Conservation (phyloP, 2,888 invertebrate species). For the Macrosoma leucophasiata region DNA sequence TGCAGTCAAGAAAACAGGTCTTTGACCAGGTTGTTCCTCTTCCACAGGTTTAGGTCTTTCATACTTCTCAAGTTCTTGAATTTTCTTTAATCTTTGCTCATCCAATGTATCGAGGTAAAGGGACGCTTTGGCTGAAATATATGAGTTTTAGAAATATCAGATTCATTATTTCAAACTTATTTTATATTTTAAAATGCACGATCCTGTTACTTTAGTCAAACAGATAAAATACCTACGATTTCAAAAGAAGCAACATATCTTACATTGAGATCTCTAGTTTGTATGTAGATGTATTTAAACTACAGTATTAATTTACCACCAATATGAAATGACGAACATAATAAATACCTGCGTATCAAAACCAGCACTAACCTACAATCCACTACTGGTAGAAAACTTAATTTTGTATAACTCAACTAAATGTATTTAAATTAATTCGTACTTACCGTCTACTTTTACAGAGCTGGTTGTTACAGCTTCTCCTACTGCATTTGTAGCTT, state of each 20-base stretch:
- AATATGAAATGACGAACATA: too few relatives aligned
- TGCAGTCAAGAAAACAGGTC: conserved; percentile 94
- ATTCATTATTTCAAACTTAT: not conserved
- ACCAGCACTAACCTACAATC: too few relatives aligned
- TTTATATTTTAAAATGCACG: not conserved
- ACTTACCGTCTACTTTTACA: conserved; percentile 88
- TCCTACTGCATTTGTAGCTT: conserved; percentile 95
- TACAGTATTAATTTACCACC: too few relatives aligned
- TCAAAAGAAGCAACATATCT: too few relatives aligned
- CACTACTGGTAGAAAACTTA: not conserved
- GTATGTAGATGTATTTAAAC: too few relatives aligned
- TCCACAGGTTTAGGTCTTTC: conserved; percentile 85
- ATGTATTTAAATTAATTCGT: not conserved
- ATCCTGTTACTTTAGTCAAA: not conserved
- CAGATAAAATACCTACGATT: too few relatives aligned
- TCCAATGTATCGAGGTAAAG: conserved; percentile 92
- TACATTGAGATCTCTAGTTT: too few relatives aligned
- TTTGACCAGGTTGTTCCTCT: conserved; percentile 84
- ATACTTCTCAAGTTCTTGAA: conserved; percentile 88
- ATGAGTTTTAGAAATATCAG: conserved; percentile 12
- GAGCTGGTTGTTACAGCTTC: conserved; percentile 96
- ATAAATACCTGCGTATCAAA: too few relatives aligned
- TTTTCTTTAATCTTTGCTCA: conserved; percentile 91
- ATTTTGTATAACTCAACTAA: conserved; percentile 1
- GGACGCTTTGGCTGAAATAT: conserved; percentile 83